These are phyloP conservation scores for Denticeps clupeoides DNA, from an alignment of 2,797 vertebrate species.

Conservation along the genomic window DNA sequence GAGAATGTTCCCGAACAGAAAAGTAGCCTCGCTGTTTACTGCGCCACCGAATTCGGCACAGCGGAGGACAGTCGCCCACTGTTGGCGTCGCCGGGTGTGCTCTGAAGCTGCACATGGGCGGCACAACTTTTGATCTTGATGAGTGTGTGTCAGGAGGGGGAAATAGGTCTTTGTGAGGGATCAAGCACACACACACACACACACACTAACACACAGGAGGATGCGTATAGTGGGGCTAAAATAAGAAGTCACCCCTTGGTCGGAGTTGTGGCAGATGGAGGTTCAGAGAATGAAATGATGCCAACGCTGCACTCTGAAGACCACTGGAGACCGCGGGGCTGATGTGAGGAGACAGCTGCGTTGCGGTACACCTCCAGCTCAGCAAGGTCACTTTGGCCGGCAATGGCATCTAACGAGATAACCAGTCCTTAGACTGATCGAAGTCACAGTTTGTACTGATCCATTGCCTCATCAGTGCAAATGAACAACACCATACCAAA, in stretches of 20 bases:
- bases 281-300: constrained; percentile 66
- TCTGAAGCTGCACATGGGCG: constrained; percentile 22
- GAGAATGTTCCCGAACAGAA: constrained; percentile 15
- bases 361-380: constrained; percentile 49
- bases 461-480: background rate
- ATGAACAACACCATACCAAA: too few relatives aligned
- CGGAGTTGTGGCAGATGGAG: constrained; percentile 70
- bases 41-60: too few relatives aligned
- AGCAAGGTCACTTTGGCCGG: constrained; percentile 58
- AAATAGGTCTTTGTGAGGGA: background rate
- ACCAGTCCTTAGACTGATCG: constrained; percentile 28
- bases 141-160: background rate
- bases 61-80: too few relatives aligned
- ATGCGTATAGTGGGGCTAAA: constrained; percentile 63
- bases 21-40: constrained; percentile 19
- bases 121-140: too few relatives aligned
- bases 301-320: constrained; percentile 57
- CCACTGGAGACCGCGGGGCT: constrained; percentile 51
- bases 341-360: constrained; percentile 68
- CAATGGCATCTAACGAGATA: constrained; percentile 26
- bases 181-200: background rate
- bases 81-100: constrained; percentile 47
- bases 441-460: constrained; percentile 16
- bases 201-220: constrained; percentile 25
- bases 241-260: constrained; percentile 69